These are phyloP conservation scores for Dasypus novemcinctus DNA, from an alignment of 2,113 vertebrate species.

Conservation along the genomic window DNA sequence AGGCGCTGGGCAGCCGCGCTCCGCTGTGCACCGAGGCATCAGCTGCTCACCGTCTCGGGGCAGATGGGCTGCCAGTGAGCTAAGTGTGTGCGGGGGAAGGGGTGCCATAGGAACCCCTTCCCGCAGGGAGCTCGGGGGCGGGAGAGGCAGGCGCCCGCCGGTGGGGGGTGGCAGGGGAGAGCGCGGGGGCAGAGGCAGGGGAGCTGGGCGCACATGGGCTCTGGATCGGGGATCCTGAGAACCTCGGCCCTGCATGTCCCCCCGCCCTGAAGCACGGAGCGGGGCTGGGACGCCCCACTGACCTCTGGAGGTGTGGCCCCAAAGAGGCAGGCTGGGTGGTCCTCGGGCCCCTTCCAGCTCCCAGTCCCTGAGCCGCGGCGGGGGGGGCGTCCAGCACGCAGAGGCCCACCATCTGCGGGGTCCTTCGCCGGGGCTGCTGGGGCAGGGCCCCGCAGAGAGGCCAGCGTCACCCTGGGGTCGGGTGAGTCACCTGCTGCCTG, in stretches of 20 bases:
- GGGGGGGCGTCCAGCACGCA: background rate
- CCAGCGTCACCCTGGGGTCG: background rate
- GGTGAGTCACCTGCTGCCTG: background rate
- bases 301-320: background rate
- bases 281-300: background rate
- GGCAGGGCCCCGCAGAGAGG: background rate
- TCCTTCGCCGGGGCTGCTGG: background rate
- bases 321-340: background rate
- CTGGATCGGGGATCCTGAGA: background rate
- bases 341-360: background rate
- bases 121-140: conserved; percentile 58
- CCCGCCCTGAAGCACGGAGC: background rate
- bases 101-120: conserved; percentile 78
- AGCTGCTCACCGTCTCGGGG: conserved; percentile 62
- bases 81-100: conserved; percentile 76
- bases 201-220: background rate
- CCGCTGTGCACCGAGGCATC: conserved; percentile 54
- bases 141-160: conserved; percentile 40
- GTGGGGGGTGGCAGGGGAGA: background rate
- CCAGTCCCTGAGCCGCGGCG: background rate
- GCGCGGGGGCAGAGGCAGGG: background rate
- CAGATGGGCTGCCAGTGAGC: conserved; percentile 79
- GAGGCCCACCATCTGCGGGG: background rate
- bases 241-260: no score
- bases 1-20: background rate